A percentile compares a stretch with the other conserved stretches of the same genome.
Evolutionary conservation across 2,888 invertebrate genomes (phyloP).

Genomic region (Neoaliturus tenellus): DNA sequence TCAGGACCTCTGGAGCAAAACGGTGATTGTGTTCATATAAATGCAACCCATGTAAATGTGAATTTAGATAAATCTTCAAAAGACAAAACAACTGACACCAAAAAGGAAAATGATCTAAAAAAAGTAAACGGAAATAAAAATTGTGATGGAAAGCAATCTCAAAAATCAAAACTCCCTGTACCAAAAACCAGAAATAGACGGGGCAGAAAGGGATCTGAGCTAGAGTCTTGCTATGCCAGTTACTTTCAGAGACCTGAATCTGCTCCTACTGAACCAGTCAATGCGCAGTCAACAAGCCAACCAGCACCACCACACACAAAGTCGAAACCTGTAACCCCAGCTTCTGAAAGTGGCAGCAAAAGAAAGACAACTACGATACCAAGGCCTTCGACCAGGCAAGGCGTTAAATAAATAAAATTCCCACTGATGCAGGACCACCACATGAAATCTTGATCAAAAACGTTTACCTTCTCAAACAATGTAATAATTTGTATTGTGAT

Average conservation of each 20-base stretch:
- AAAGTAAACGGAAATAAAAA: background rate
- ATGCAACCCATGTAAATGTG: no score
- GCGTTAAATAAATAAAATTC: background rate
- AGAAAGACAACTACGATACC: no score
- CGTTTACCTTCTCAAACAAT: no score
- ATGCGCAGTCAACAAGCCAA: background rate
- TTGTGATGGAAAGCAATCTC: background rate
- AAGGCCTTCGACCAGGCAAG: background rate
- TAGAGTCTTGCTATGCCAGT: background rate
- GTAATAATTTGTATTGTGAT: conserved; percentile 17
- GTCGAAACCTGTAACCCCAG: no score
- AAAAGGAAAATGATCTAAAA: background rate
- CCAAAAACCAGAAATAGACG: background rate
- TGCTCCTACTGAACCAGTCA: background rate
- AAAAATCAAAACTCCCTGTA: background rate
- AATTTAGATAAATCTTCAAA: background rate
- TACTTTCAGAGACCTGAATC: conserved; percentile 4
- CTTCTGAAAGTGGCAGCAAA: no score
- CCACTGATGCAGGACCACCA: no score
- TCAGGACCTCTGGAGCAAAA: background rate
- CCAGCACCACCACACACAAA: background rate
- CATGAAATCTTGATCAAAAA: no score
- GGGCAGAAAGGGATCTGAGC: background rate
- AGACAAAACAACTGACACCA: background rate
- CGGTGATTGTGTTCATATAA: background rate